These are phyloP conservation scores for Scaptodrosophila latifasciaeformis DNA, from an alignment of 2,888 invertebrate species.

Conservation along the genomic window DNA sequence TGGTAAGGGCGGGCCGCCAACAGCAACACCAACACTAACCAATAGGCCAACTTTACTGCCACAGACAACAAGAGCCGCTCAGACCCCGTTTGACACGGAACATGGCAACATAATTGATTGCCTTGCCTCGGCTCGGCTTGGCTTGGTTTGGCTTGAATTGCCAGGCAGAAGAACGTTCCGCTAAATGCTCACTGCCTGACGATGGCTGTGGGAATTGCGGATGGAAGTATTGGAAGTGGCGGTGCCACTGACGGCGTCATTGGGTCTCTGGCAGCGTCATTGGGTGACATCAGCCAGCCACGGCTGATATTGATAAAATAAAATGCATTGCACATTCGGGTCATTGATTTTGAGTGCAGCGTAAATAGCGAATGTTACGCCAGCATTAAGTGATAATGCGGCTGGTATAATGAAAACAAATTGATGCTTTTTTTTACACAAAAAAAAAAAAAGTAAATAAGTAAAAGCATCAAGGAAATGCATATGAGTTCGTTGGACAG, in stretches of 20 bases:
- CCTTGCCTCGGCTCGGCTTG: no score
- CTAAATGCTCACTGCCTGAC: no score
- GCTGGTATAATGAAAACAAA: neutral
- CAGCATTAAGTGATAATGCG: constrained; percentile 36
- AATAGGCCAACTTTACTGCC: neutral
- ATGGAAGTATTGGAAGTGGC: no score
- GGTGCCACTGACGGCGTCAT: no score
- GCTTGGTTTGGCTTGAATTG: no score
- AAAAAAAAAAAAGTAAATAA: no score
- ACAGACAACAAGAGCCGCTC: neutral
- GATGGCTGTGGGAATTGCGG: no score
- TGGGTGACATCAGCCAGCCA: neutral
- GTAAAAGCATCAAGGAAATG: no score
- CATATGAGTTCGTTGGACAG: no score
- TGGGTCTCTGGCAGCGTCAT: neutral
- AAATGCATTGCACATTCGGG: constrained; percentile 28
- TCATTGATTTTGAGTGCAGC: constrained; percentile 39
- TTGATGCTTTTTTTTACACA: no score
- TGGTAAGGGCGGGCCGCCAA: neutral
- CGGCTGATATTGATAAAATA: neutral
- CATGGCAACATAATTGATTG: constrained; percentile 22
- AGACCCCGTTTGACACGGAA: no score
- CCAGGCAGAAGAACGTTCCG: neutral
- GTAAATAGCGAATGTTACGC: constrained; percentile 19
- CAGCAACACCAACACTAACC: neutral